phyloP scores from a whole-genome alignment of 2,113 vertebrate genomes.

The Melanerpes aurifrons region DNA sequence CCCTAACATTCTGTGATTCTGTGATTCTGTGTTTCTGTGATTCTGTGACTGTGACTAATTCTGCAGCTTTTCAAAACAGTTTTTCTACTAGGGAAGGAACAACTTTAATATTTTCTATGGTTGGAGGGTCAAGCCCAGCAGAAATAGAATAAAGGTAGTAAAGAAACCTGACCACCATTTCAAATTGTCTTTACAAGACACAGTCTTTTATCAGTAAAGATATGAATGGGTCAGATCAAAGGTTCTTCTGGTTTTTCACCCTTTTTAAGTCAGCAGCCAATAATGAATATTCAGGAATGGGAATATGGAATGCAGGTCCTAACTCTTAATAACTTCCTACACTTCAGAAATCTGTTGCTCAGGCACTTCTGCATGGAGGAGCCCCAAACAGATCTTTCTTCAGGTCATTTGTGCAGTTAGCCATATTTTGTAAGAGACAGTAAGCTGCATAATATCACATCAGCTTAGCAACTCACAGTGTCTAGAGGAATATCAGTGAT shows the following conservation, averaged over 20 bases:
- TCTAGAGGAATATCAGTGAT: not conserved
- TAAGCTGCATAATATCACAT: not conserved
- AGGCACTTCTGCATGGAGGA: not conserved
- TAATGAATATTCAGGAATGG: not conserved
- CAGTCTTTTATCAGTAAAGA: not conserved
- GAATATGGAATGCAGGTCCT: not conserved
- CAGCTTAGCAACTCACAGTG: not conserved
- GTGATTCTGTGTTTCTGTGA: too few species aligned
- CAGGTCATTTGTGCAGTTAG: not conserved
- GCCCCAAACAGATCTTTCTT: not conserved
- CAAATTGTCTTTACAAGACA: not conserved
- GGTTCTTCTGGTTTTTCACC: not conserved
- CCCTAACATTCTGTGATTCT: too few species aligned
- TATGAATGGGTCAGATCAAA: not conserved
- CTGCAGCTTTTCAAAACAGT: too few species aligned
- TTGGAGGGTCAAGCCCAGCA: too few species aligned
- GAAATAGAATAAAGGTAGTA: too few species aligned
- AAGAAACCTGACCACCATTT: not conserved
- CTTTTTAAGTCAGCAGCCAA: not conserved
- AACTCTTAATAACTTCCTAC: not conserved
- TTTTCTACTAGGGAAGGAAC: too few species aligned
- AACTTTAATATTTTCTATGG: too few species aligned
- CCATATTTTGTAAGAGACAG: not conserved
- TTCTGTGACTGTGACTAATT: too few species aligned
- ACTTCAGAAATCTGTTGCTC: not conserved